Conservation (phyloP, 2,888 invertebrate species). For the Drosophila hawaiiensis region DNA sequence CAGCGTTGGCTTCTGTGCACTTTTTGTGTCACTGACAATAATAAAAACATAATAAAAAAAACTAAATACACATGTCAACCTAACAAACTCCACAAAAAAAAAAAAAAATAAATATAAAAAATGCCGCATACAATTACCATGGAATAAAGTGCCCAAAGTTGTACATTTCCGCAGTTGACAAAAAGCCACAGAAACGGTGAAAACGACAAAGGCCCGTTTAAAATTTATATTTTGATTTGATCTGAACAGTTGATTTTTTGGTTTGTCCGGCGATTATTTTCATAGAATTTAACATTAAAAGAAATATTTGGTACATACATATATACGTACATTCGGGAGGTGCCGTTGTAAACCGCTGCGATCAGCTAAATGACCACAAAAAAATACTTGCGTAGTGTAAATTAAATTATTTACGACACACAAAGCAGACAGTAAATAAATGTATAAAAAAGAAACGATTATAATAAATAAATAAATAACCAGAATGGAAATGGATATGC, state of each 20-base stretch:
- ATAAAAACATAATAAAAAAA: slow-evolving; percentile 55
- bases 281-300: slow-evolving; percentile 60
- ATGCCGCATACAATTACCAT: slow-evolving; percentile 17
- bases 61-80: slow-evolving; percentile 50
- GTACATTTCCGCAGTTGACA: slow-evolving; percentile 58
- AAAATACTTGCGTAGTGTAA: slow-evolving; percentile 24
- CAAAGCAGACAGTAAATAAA: slow-evolving; percentile 24
- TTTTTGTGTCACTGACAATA: slow-evolving; percentile 41
- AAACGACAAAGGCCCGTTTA: slow-evolving; percentile 19
- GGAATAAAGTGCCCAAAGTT: slow-evolving; percentile 34
- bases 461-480: slow-evolving; percentile 17
- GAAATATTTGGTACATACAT: background rate
- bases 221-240: slow-evolving; percentile 29
- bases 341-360: slow-evolving; percentile 36
- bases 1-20: slow-evolving; percentile 26
- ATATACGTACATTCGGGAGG: background rate
- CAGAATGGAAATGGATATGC: slow-evolving; percentile 49
- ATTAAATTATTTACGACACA: slow-evolving; percentile 54
- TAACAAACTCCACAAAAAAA: background rate
- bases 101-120: slow-evolving; percentile 5
- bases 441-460: slow-evolving; percentile 24
- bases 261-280: slow-evolving; percentile 54
- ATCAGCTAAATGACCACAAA: slow-evolving; percentile 62
- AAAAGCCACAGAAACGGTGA: slow-evolving; percentile 39
- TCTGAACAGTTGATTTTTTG: slow-evolving; percentile 42